These are phyloP conservation scores for Pogonocichla stellata DNA, from an alignment of 2,113 vertebrate species.

Conservation along the genomic window DNA sequence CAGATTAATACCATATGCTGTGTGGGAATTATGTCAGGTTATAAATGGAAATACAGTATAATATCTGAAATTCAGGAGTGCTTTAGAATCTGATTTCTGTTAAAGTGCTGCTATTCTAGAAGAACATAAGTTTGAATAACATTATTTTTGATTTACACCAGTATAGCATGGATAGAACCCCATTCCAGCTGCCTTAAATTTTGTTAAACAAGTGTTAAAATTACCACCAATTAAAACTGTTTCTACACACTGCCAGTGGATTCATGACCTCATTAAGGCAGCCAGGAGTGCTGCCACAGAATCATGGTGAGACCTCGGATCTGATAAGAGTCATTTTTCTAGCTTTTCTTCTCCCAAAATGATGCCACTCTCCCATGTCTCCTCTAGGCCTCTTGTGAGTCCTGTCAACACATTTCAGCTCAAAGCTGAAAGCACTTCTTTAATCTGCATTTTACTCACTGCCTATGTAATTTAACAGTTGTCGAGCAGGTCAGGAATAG, in stretches of 20 bases:
- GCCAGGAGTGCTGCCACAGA: background rate
- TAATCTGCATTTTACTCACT: slow-evolving; percentile 33
- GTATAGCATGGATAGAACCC: background rate
- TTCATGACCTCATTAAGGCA: background rate
- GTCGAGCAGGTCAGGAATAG: slow-evolving; percentile 34
- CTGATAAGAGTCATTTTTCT: background rate
- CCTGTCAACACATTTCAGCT: slow-evolving; percentile 57
- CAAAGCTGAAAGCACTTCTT: slow-evolving; percentile 2
- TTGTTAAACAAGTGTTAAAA: slow-evolving; percentile 3
- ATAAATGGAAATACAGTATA: slow-evolving; percentile 63
- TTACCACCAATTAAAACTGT: slow-evolving; percentile 2
- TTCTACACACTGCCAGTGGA: background rate
- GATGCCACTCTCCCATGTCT: background rate
- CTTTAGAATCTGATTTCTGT: background rate
- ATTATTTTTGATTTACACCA: background rate
- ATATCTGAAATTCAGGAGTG: slow-evolving; percentile 48
- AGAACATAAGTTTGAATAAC: slow-evolving; percentile 27
- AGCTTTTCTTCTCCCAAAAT: slow-evolving; percentile 11
- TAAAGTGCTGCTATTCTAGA: slow-evolving; percentile 20
- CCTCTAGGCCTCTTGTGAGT: slow-evolving; percentile 3
- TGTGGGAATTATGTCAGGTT: slow-evolving; percentile 68
- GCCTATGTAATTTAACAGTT: slow-evolving; percentile 35
- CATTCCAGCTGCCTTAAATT: background rate
- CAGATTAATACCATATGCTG: slow-evolving; percentile 70
- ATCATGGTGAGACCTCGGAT: background rate